Percentiles rank a stretch among this genome's conserved stretches.
Evolutionary conservation across 2,113 vertebrate genomes (phyloP).

Genomic region (Tetrao urogallus): DNA sequence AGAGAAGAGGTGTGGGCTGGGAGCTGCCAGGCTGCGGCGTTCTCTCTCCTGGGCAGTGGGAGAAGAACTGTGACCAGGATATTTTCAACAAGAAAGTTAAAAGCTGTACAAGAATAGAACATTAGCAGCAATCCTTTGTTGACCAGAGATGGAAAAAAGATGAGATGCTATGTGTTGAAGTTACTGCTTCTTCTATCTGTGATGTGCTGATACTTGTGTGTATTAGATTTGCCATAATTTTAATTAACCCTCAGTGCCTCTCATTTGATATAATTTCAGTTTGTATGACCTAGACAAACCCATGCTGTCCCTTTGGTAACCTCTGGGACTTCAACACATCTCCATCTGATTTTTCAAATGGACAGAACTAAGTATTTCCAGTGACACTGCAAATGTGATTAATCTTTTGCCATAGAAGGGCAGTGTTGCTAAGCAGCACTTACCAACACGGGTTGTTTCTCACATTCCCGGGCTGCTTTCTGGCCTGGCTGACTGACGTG

Average conservation of each 20-base stretch:
- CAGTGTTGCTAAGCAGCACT: constrained; percentile 72
- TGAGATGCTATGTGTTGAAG: background rate
- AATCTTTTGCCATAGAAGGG: constrained; percentile 39
- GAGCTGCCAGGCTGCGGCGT: background rate
- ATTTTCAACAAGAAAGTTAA: background rate
- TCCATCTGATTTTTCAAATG: constrained; percentile 14
- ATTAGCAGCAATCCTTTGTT: background rate
- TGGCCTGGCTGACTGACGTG: constrained; percentile 12
- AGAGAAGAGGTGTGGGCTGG: rapidly evolving
- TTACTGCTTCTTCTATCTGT: background rate
- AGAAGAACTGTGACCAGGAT: background rate
- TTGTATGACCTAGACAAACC: constrained; percentile 9
- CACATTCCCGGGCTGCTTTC: background rate
- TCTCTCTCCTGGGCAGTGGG: background rate
- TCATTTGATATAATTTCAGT: constrained; percentile 22
- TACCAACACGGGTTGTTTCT: background rate
- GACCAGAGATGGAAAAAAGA: background rate
- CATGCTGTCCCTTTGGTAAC: background rate
- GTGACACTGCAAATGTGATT: constrained; percentile 38
- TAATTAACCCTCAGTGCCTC: constrained; percentile 41
- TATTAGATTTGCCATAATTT: background rate
- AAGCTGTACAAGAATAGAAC: background rate
- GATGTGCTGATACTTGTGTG: background rate
- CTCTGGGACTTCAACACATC: background rate
- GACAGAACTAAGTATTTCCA: constrained; percentile 19